Base-by-base conservation (phyloP, 2,888 invertebrate species). In the Stenichneumon culpator region DNA sequence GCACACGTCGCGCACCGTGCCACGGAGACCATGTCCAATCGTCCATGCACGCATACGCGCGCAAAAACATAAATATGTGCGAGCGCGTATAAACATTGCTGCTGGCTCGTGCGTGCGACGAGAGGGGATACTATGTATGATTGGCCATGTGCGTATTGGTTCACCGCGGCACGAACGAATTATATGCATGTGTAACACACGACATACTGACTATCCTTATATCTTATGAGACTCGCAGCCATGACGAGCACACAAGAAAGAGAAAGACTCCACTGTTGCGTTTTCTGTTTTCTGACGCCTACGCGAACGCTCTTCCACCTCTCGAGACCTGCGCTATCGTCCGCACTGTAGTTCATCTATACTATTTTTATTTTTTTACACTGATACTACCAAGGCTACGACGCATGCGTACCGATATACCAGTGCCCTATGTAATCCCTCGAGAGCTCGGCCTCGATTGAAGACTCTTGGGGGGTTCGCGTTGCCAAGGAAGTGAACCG, bases 1-100 rank as follows among this genome's bases (percentile, higher is more conserved):
- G 87, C 86, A 90, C 82, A 78, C 88, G 86, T 68, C 60, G 75
- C 11, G 50, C 65, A 39, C 54, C 68, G 68, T 80, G 79, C 68
- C 54, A 77, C 82, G 78, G 75, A 79, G 79, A 73, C 79, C 82
- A 73, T 84, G 77, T 85, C 81, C 81, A 85, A 75, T 70, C 81
- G 81, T 81, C 72, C 73, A 69, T 82, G 82, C 60, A 80, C 69
- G 73, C 74, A 79, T 36, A 74, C 75, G 52, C 36, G 28, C 19
- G 63, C 75, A 22, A 65, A 75, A 75, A 75, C 75, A 75, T 75
- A 65, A 65, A 75, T 75, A 75, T 65, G 75, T 75, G 65, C 75
- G 65, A 52, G 22, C 32, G 65, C 32, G 63, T 75, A 52, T 75
- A 75, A 75, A 75, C 52, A 75, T 50, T 36, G 74, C 36, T 22